A percentile compares a stretch with the other conserved stretches of the same genome.
phyloP scores from a whole-genome alignment of 2,888 invertebrate genomes.

The Seira musarum region DNA sequence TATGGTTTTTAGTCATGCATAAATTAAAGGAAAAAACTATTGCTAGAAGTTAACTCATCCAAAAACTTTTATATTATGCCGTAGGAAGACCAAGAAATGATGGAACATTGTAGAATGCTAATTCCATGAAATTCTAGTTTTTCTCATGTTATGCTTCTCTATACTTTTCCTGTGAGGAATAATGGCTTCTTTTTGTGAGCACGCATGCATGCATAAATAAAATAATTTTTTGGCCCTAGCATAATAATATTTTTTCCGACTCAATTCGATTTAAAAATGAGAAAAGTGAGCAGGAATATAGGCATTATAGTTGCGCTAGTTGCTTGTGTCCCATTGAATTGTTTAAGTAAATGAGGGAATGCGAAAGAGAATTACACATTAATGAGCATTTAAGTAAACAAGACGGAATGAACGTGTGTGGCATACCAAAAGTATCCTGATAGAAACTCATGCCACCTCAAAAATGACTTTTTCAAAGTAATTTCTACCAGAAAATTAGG shows the following conservation, averaged over 20 bases:
- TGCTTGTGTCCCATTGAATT: too few species aligned
- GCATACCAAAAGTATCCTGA: conserved; percentile 4
- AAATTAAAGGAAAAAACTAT: conserved; percentile 43
- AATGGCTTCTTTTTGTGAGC: conserved; percentile 38
- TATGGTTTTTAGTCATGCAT: conserved; percentile 57
- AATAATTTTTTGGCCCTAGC: too few species aligned
- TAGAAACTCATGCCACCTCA: too few species aligned
- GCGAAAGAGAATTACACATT: conserved; percentile 30
- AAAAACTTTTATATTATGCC: conserved; percentile 37
- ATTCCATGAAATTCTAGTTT: conserved; percentile 25
- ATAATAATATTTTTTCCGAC: too few species aligned
- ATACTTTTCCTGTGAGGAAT: conserved; percentile 28
- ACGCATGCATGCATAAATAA: conserved; percentile 52
- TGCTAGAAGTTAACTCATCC: conserved; percentile 49
- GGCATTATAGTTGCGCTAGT: too few species aligned
- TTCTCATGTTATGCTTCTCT: too few species aligned
- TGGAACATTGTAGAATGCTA: conserved; percentile 50
- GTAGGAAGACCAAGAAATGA: conserved; percentile 7
- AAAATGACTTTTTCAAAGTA: too few species aligned
- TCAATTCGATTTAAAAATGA: too few species aligned
- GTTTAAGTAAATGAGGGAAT: too few species aligned
- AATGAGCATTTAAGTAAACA: conserved; percentile 31
- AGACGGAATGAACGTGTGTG: conserved; percentile 25
- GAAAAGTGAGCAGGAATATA: too few species aligned
- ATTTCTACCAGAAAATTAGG: too few species aligned